Percentiles rank a stretch among this genome's conserved stretches.
These are phyloP conservation scores for Daptonema setosum DNA, from an alignment of 2,888 invertebrate species.

Conservation along the genomic window DNA sequence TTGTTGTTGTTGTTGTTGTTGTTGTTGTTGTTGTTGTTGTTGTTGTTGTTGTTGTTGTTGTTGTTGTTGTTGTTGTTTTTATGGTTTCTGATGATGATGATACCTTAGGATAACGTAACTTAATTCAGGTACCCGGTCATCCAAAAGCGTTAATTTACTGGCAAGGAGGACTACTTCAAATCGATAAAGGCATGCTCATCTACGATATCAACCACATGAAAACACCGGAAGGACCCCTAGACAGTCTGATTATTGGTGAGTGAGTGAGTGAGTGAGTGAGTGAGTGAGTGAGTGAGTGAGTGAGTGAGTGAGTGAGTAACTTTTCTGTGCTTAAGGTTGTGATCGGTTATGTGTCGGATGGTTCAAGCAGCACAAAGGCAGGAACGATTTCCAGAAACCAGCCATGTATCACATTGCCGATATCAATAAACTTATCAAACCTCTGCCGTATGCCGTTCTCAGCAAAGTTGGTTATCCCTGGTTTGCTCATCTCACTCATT, in stretches of 20 bases:
- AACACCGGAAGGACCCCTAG: conserved; percentile 19
- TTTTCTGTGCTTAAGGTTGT: too few relatives aligned
- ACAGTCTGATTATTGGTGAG: too few relatives aligned
- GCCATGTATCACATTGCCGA: conserved; percentile 20
- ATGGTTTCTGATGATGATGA: too few relatives aligned
- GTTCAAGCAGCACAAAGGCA: conserved; percentile 25
- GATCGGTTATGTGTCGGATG: conserved; percentile 17
- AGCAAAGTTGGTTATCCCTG: conserved; percentile 17
- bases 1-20: too few relatives aligned
- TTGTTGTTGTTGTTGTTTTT: too few relatives aligned
- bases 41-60: too few relatives aligned
- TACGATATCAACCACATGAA: conserved; percentile 23
- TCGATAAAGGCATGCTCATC: conserved; percentile 24
- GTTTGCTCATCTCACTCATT: too few relatives aligned
- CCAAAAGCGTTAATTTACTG: conserved; percentile 21
- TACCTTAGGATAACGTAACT: too few relatives aligned
- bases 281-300: too few relatives aligned
- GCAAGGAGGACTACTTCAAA: conserved; percentile 22
- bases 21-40: too few relatives aligned
- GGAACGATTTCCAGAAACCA: conserved; percentile 24
- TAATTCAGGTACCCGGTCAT: conserved; percentile 19
- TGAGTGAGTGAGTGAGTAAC: too few relatives aligned
- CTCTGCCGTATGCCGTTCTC: conserved; percentile 22
- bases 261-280: too few relatives aligned
- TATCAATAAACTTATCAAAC: conserved; percentile 25